Percentiles rank a stretch among this genome's conserved stretches.
Conservation (phyloP, 2,113 vertebrate species). For the Indicator maculatus region DNA sequence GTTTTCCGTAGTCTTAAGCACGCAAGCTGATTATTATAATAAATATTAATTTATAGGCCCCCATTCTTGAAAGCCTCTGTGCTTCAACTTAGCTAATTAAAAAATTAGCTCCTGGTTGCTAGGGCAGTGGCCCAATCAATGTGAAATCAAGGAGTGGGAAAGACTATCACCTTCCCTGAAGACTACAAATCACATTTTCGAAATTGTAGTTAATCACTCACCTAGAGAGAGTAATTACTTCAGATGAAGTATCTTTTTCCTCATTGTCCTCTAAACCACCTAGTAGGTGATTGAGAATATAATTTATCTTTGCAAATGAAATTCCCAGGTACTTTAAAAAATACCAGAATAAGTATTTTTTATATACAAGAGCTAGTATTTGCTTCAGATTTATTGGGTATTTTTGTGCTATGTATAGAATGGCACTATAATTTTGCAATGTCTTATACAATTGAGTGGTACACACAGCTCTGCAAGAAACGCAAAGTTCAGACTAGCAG, state of each 20-base stretch:
- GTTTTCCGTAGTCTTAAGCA: background rate
- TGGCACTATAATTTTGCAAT: background rate
- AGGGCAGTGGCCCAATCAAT: slow-evolving; percentile 41
- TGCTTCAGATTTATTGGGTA: background rate
- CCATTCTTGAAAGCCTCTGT: slow-evolving; percentile 3
- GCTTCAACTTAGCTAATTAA: slow-evolving; percentile 41
- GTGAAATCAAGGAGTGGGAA: slow-evolving; percentile 52
- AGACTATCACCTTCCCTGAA: slow-evolving; percentile 33
- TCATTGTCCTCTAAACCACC: slow-evolving; percentile 21
- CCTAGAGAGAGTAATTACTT: slow-evolving; percentile 39
- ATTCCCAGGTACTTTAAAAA: background rate
- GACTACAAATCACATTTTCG: slow-evolving; percentile 41
- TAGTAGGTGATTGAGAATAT: background rate
- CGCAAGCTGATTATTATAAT: background rate
- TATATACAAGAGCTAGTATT: background rate
- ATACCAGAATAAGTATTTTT: slow-evolving; percentile 35
- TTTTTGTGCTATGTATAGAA: background rate
- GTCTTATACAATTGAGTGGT: background rate
- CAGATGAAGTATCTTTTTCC: slow-evolving; percentile 28
- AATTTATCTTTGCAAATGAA: slow-evolving; percentile 3
- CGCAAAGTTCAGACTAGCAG: background rate
- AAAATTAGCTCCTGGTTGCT: slow-evolving; percentile 46
- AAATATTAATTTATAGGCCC: slow-evolving; percentile 45
- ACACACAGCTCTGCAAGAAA: slow-evolving; percentile 13
- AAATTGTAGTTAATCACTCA: slow-evolving; percentile 56